A percentile compares a stretch with the other conserved stretches of the same genome.
Evolutionary conservation across 2,113 vertebrate genomes (phyloP).

Genomic region (Platysternon megacephalum): DNA sequence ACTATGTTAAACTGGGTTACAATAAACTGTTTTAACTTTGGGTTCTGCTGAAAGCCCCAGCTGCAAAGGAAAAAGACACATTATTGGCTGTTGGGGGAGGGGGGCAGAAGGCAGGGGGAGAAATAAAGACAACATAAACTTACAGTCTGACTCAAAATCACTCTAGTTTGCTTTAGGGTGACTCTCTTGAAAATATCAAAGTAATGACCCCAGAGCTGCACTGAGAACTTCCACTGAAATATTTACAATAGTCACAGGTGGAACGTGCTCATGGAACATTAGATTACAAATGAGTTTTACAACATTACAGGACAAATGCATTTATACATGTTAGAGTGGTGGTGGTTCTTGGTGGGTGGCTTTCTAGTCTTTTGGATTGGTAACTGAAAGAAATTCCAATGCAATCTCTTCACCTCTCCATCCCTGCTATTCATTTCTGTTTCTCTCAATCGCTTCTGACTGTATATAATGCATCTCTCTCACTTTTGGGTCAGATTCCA

Average conservation of each 20-base stretch:
- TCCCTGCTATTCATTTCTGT: neutral
- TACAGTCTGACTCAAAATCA: neutral
- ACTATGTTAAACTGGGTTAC: neutral
- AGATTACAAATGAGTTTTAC: neutral
- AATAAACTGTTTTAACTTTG: too few species aligned
- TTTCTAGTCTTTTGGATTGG: neutral
- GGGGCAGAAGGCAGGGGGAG: too few species aligned
- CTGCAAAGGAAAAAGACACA: neutral
- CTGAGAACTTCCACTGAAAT: neutral
- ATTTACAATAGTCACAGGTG: too few species aligned
- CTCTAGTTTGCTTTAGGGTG: neutral
- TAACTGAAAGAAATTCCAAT: neutral
- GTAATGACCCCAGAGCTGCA: neutral
- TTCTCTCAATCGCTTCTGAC: neutral
- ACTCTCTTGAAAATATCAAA: neutral
- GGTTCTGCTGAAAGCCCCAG: neutral
- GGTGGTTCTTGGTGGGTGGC: neutral
- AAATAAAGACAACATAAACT: neutral
- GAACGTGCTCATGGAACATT: neutral
- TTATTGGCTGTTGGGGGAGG: neutral
- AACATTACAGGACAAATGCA: neutral
- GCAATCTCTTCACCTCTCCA: neutral
- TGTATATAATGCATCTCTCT: neutral
- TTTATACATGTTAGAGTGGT: neutral
- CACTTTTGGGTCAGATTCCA: neutral